Evolutionary conservation across 2,888 invertebrate genomes (phyloP), one percentile per base, ranked within the genome.

Genomic region (Thyatira batis): DNA sequence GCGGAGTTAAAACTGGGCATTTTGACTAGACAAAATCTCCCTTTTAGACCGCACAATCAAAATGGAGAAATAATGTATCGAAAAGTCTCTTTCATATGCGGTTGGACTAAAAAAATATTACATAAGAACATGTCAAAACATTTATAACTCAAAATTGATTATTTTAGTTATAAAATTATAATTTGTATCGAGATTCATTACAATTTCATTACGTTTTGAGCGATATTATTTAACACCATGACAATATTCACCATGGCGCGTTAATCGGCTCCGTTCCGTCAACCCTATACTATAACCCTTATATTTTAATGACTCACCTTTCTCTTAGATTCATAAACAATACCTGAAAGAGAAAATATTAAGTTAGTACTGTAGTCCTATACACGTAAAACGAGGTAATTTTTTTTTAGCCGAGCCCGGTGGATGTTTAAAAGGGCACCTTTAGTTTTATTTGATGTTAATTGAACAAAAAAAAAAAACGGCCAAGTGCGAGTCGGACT

Each of bases 181-280:
- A 50, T 33, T 54, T 50, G 21, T 45, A 61, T 55, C 60, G 76
- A 73, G 69, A 71, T 74, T 74, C 69, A 53, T 58, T 52, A 59
- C 55, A 55, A 51, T 58, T 60, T 63, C 55, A 59, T 69, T 74
- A 80, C 76, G 69, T 80, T 84, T 86, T 84, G 85, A 87, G 85
- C 85, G 82, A 78, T 68, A 63, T 69, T 67, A 69, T 65, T 64
- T 65, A 63, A 64, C 64, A 71, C 65, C 60, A 46, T 50, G 46
- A 50, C 23, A 46, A 30, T 46, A 39, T 43, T 46, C 50, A 39
- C 17, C 20, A 25, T 50, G 49, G 61, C 63, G 45, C 65, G 59
- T 61, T 63, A 61, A 64, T 60, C 60, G 62, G 63, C 65, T 57
- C 58, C 60, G 63, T 64, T 59, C 60, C 48, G 53, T 60, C 49